phyloP scores from a whole-genome alignment of 2,888 invertebrate genomes.

The Eugnorisma glareosa region DNA sequence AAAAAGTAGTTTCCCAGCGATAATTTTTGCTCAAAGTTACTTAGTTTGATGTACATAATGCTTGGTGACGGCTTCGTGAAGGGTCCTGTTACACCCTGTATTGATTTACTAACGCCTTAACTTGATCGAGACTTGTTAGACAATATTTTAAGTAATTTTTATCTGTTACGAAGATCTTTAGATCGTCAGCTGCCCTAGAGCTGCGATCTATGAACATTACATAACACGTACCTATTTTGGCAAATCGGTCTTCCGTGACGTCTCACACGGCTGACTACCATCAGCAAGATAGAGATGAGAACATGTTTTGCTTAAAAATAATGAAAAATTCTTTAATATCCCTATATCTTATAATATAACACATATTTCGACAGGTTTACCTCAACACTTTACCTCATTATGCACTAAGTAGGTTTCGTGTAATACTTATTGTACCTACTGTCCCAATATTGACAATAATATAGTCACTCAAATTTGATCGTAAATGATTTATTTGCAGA shows the following conservation, averaged over 20 bases:
- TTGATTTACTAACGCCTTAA: not conserved
- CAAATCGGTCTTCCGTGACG: not conserved
- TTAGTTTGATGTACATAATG: too few species aligned
- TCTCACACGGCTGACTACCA: not conserved
- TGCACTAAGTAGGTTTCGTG: not conserved
- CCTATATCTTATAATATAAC: too few species aligned
- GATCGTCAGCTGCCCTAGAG: not conserved
- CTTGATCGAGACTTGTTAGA: not conserved
- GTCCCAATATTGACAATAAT: not conserved
- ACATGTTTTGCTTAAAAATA: not conserved
- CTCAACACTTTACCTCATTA: not conserved
- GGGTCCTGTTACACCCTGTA: too few species aligned
- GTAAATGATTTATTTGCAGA: constrained; percentile 28
- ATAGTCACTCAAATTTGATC: not conserved
- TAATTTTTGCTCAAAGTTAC: too few species aligned
- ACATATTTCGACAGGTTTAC: not conserved
- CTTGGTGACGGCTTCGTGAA: too few species aligned
- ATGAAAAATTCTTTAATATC: not conserved
- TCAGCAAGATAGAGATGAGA: not conserved
- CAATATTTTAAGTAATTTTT: not conserved
- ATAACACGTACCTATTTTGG: not conserved
- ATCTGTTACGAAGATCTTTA: not conserved
- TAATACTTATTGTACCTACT: not conserved
- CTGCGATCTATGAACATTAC: not conserved
- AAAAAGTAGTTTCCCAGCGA: too few species aligned